These are phyloP conservation scores for Cairina moschata DNA, from an alignment of 2,113 vertebrate species.

Conservation along the genomic window DNA sequence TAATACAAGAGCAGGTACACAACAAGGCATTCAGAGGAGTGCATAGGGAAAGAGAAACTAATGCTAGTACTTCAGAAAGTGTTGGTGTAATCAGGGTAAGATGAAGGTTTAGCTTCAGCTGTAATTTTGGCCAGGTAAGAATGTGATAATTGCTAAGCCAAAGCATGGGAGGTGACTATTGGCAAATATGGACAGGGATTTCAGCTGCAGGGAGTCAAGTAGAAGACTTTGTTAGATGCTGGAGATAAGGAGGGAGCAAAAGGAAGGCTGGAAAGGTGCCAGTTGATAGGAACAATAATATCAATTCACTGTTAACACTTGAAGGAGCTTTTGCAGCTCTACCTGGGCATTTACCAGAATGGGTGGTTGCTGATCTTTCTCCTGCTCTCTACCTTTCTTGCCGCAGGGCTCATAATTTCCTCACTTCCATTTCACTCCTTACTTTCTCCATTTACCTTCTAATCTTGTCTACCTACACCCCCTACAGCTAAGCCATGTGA, in stretches of 20 bases:
- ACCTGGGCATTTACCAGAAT: background rate
- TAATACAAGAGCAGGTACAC: background rate
- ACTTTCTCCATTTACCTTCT: background rate
- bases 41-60: fast-evolving
- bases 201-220: background rate
- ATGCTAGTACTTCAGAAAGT: background rate
- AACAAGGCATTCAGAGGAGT: background rate
- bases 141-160: background rate
- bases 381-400: background rate
- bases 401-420: background rate
- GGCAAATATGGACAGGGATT: background rate
- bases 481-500: background rate
- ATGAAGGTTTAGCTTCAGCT: background rate
- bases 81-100: background rate
- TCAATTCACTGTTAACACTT: background rate
- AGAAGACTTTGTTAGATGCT: background rate
- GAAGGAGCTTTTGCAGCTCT: background rate
- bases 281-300: background rate
- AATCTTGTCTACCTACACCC: background rate
- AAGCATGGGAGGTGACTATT: background rate
- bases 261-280: background rate
- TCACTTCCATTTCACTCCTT: background rate
- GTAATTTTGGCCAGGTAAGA: background rate
- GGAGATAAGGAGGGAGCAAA: background rate
- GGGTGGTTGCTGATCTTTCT: background rate